Conservation (phyloP, 1,140 invertebrate genomes). For the Drosophila orosa region DNA sequence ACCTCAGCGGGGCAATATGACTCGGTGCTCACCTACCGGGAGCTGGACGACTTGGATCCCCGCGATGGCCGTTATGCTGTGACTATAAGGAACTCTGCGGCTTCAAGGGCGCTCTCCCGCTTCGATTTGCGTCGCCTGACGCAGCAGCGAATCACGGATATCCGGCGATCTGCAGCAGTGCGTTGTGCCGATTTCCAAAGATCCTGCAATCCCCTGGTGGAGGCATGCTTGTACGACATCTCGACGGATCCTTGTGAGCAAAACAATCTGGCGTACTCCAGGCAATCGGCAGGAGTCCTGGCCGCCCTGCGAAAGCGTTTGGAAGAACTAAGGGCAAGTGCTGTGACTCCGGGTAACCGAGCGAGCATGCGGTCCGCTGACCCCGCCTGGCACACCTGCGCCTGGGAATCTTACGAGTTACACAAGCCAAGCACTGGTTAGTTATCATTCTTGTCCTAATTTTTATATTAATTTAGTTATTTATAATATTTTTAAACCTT, state of each 20-base stretch:
- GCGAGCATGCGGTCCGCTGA: slow-evolving; percentile 30
- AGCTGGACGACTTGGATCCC: slow-evolving; percentile 63
- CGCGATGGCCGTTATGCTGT: slow-evolving; percentile 83
- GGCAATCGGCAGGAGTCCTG: slow-evolving; percentile 51
- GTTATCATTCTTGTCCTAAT: not conserved
- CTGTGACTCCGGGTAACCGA: slow-evolving; percentile 40
- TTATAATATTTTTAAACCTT: slow-evolving; percentile 3
- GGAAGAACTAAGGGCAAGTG: slow-evolving; percentile 36
- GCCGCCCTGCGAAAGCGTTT: slow-evolving; percentile 45
- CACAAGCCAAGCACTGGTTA: slow-evolving; percentile 35
- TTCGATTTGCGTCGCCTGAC: slow-evolving; percentile 55
- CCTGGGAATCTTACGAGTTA: slow-evolving; percentile 59
- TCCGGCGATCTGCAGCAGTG: slow-evolving; percentile 85
- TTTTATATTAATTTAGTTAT: not conserved
- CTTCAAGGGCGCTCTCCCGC: slow-evolving; percentile 57
- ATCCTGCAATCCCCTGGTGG: slow-evolving; percentile 83
- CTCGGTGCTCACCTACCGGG: slow-evolving; percentile 83
- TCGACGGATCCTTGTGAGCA: slow-evolving; percentile 91
- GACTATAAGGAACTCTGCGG: slow-evolving; percentile 84
- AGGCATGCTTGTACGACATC: slow-evolving; percentile 91
- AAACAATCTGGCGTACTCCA: slow-evolving; percentile 87
- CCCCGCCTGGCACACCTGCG: slow-evolving; percentile 63
- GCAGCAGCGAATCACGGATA: slow-evolving; percentile 66
- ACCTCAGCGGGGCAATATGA: slow-evolving; percentile 84
- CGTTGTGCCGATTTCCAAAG: slow-evolving; percentile 62